phyloP scores from a whole-genome alignment of 2,113 vertebrate species.

The Amia ocellicauda region DNA sequence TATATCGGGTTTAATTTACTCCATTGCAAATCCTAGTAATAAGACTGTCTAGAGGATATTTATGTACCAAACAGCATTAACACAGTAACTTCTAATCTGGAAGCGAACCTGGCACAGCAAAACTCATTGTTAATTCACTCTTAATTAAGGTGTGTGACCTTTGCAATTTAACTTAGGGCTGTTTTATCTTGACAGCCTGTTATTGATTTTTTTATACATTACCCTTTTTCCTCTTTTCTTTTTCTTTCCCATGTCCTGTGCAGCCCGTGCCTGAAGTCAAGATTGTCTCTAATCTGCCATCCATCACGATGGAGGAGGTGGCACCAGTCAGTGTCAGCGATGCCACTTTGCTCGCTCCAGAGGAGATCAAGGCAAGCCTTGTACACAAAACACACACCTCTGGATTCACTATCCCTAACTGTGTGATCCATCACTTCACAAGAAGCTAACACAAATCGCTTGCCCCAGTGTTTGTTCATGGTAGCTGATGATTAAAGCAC shows the following conservation, averaged over 20 bases:
- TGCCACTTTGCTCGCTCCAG: slow-evolving; percentile 84
- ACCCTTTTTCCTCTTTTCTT: too few species aligned
- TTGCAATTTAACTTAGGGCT: too few species aligned
- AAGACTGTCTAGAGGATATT: too few species aligned
- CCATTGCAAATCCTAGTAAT: too few species aligned
- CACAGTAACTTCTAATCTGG: too few species aligned
- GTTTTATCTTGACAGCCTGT: not conserved
- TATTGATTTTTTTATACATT: not conserved
- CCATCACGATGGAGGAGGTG: slow-evolving; percentile 91
- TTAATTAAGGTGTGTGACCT: not conserved
- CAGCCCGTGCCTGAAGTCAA: slow-evolving; percentile 90
- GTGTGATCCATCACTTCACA: too few species aligned
- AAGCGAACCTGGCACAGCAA: too few species aligned
- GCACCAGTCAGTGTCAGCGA: slow-evolving; percentile 85
- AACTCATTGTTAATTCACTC: not conserved
- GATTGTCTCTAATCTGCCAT: slow-evolving; percentile 88
- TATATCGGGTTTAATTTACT: too few species aligned
- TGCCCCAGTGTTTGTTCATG: too few species aligned
- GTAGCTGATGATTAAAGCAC: too few species aligned
- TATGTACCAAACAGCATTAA: too few species aligned
- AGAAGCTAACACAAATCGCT: too few species aligned
- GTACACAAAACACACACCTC: not conserved
- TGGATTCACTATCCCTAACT: not conserved
- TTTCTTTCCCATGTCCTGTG: slow-evolving; percentile 29
- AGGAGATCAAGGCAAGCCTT: slow-evolving; percentile 87